These are phyloP conservation scores for Ips nitidus DNA, from an alignment of 1,140 invertebrate genomes.

Conservation along the genomic window DNA sequence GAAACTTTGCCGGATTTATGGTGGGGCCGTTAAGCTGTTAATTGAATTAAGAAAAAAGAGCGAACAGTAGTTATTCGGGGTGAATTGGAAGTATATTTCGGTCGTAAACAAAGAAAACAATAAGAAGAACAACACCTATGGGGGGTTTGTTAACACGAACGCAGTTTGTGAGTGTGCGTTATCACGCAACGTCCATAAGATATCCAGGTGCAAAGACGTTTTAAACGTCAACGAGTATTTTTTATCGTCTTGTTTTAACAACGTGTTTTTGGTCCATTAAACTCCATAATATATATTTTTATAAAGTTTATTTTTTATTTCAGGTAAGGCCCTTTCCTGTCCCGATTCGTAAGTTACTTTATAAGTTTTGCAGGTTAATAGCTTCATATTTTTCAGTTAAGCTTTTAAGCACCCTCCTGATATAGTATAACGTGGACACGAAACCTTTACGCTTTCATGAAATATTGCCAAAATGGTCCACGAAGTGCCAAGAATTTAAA, in stretches of 20 bases:
- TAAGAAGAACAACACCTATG: neutral
- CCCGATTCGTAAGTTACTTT: neutral
- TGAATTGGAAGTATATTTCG: no score
- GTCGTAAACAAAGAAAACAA: no score
- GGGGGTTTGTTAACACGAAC: conserved; percentile 1
- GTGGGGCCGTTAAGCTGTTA: neutral
- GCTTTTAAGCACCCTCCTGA: neutral
- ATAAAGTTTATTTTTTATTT: conserved; percentile 1
- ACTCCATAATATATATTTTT: neutral
- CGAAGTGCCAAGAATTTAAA: no score
- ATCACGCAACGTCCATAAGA: neutral
- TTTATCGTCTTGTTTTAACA: neutral
- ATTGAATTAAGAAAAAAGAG: conserved; percentile 1
- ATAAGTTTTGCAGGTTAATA: neutral
- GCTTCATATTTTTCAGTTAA: conserved; percentile 1
- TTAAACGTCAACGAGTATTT: neutral
- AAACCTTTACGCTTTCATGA: no score
- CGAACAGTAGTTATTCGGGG: neutral
- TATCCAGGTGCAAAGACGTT: conserved; percentile 2
- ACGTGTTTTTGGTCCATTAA: neutral
- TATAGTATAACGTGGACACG: no score
- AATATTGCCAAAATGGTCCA: no score
- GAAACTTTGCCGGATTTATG: conserved; percentile 18
- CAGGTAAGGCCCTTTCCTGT: neutral
- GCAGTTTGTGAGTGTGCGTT: neutral